These are phyloP conservation scores for Taphrorychus bicolor DNA, from an alignment of 2,888 invertebrate species.

Conservation along the genomic window DNA sequence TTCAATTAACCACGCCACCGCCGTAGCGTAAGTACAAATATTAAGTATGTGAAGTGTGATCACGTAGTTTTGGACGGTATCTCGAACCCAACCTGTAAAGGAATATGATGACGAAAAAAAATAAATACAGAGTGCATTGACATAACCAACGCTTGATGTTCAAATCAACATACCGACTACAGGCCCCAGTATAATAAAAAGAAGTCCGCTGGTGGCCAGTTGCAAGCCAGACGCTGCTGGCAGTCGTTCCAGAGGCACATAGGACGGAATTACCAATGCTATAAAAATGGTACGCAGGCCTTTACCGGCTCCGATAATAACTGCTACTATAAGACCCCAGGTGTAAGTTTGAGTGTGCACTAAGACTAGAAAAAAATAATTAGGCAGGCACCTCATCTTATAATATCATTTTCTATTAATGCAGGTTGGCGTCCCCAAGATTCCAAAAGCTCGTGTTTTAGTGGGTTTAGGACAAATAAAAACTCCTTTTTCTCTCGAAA, in stretches of 20 bases:
- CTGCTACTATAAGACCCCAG: conserved; percentile 66
- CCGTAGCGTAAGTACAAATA: conserved; percentile 69
- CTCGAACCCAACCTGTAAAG: conserved; percentile 69
- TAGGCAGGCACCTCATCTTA: too few relatives aligned
- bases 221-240: conserved; percentile 77
- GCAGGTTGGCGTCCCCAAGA: too few relatives aligned
- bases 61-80: conserved; percentile 65
- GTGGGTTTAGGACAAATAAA: too few relatives aligned
- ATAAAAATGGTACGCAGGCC: conserved; percentile 77
- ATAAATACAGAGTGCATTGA: not conserved
- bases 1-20: conserved; percentile 70
- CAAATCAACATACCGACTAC: conserved; percentile 66
- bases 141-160: too few relatives aligned
- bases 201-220: conserved; percentile 70
- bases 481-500: too few relatives aligned
- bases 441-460: too few relatives aligned
- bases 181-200: conserved; percentile 69
- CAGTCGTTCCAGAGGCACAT: conserved; percentile 72
- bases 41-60: conserved; percentile 72
- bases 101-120: not conserved
- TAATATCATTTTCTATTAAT: too few relatives aligned
- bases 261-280: conserved; percentile 74
- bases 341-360: conserved; percentile 67
- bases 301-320: conserved; percentile 74
- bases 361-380: conserved; percentile 57